These are phyloP conservation scores for Pangasius larnaudii DNA, from an alignment of 2,797 vertebrate genomes.

Conservation along the genomic window DNA sequence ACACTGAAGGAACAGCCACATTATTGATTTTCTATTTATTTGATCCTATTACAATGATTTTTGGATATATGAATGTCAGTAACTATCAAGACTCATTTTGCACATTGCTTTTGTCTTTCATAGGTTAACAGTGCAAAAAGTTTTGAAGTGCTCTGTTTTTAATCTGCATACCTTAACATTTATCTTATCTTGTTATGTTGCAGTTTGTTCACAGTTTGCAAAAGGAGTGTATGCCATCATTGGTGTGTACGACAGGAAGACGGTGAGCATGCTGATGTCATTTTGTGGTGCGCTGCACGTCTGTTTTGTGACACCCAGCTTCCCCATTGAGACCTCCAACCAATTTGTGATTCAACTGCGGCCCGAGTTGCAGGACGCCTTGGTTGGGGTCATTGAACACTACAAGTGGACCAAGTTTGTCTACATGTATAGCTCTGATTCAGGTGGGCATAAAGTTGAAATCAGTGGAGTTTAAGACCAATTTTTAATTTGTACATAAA, in stretches of 20 bases:
- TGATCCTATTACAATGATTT: background rate
- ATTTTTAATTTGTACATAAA: background rate
- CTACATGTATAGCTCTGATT: constrained; percentile 97
- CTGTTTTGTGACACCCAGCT: constrained; percentile 97
- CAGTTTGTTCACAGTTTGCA: constrained; percentile 99
- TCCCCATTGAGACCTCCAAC: constrained; percentile 95
- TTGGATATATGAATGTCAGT: background rate
- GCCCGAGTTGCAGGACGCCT: constrained; percentile 93
- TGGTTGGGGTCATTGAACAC: constrained; percentile 94
- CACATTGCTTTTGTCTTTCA: background rate
- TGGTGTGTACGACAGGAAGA: constrained; percentile 96
- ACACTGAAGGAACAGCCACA: background rate
- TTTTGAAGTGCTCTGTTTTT: background rate
- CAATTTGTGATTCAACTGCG: constrained; percentile 98
- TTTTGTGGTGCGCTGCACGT: constrained; percentile 97
- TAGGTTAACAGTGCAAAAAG: background rate
- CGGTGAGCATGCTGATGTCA: constrained; percentile 98
- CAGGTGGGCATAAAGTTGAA: constrained; percentile 74
- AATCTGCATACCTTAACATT: background rate
- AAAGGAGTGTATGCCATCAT: constrained; percentile 99
- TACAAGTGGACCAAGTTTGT: constrained; percentile 97
- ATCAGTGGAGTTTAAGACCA: background rate
- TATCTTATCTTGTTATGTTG: constrained; percentile 15
- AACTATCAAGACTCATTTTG: background rate
- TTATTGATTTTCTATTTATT: constrained; percentile 5